Base-by-base conservation (phyloP, 1,140 invertebrate genomes). In the Tyrophagus putrescentiae region DNA sequence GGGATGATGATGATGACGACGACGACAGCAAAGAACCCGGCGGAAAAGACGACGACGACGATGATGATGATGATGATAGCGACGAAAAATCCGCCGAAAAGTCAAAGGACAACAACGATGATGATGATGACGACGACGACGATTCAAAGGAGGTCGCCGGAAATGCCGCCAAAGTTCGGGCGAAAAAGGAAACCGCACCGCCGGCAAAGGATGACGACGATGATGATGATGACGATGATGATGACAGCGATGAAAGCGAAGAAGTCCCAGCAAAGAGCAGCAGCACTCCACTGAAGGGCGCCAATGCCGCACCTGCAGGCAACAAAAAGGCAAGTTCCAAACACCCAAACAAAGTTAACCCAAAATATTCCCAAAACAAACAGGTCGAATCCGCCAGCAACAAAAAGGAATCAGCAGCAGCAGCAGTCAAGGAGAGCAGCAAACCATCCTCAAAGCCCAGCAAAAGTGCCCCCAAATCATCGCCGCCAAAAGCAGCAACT, bases 81-180 rank as follows among this genome's bases (percentile, higher is more conserved):
- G 11, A 13, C 29, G 11, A 21, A 18, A 16, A 53, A 5, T 21
- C 21, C 18, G 27, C 18, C 32, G 5, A 21, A 21, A n/a, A 53
- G 9, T 21, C 9, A 53, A 9, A 18, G 21, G 18, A 50, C 18
- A 18, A 50, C 28, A 50, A 9, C 21, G 7, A 50, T 50, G 18
- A 21, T 53, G 4, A 64, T 61, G 60, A 64, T 44, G 59, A 63
- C 58, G 62, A 54, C 21, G 34, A 41, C 31, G 23, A 25, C 13
- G 31, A 21, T 1, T 58, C 48, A 4, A 36, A 34, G 9, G 45
- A 9, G 11, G 45, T 11, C 11, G 54, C 31, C 13, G 23, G 41
- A 7, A 25, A 36, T n/a, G 42, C 56, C 25, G 2, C 25, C 21
- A 60, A 60, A 36, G 29, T 16, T 3, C 57, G 57, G 32, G 48